phyloP scores from a whole-genome alignment of 92 coral and sea anemone species.

The Umimayanthus kanabou region DNA sequence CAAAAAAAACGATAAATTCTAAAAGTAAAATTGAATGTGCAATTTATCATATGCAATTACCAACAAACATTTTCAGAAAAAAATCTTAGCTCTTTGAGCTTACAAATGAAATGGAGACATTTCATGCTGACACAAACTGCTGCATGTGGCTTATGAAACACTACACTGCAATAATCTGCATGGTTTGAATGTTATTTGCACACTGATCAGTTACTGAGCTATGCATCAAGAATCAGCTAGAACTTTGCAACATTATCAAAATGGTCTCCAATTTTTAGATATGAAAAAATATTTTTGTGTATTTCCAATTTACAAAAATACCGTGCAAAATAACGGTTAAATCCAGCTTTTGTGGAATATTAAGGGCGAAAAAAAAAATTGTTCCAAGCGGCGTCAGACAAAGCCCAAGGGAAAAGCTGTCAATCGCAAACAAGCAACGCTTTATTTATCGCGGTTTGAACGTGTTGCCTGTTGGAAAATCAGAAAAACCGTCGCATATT shows the following conservation, averaged over 20 bases:
- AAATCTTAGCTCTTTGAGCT: neutral
- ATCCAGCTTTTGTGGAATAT: neutral
- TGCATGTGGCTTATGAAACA: conserved; percentile 2
- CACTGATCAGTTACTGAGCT: conserved; percentile 26
- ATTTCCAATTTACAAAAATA: neutral
- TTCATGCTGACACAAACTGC: neutral
- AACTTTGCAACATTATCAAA: neutral
- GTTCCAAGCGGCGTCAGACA: conserved; percentile 21
- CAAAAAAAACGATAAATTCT: conserved; percentile 3
- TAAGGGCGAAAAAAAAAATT: neutral
- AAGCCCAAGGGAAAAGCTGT: conserved; percentile 32
- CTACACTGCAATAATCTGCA: conserved; percentile 9
- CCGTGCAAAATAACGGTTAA: neutral
- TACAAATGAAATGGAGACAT: neutral
- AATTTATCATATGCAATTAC: neutral
- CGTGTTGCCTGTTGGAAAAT: conserved; percentile 11
- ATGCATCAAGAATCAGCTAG: conserved; percentile 11
- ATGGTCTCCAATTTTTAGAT: neutral
- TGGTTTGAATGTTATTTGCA: conserved; percentile 28
- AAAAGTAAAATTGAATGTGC: too few relatives aligned
- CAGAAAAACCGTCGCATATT: neutral
- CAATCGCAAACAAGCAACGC: conserved; percentile 16
- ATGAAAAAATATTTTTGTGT: neutral
- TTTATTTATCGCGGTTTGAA: neutral
- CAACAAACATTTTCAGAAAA: neutral